These are phyloP conservation scores for Alentia gelatinosa DNA, from an alignment of 2,888 invertebrate genomes.

Conservation along the genomic window DNA sequence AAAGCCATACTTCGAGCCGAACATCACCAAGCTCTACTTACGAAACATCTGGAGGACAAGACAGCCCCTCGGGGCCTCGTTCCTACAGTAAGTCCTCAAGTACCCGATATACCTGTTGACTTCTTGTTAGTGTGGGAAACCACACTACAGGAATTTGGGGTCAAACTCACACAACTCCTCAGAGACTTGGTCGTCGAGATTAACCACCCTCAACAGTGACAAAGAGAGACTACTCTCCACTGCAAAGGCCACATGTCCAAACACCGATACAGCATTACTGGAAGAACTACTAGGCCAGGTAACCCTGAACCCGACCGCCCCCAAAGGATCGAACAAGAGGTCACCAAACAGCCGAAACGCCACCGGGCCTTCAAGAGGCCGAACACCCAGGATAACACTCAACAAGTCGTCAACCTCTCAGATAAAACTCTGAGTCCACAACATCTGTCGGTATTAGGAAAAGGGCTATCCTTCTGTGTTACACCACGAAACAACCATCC, in stretches of 20 bases:
- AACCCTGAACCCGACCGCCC: not conserved
- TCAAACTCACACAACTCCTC: not conserved
- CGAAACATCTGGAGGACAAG: too few species aligned
- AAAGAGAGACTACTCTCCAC: not conserved
- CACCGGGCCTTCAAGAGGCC: too few species aligned
- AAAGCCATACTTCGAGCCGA: too few species aligned
- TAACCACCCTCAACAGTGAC: too few species aligned
- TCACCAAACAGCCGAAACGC: too few species aligned
- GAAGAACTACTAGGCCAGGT: not conserved
- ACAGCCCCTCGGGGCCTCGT: not conserved
- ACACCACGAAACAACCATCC: not conserved
- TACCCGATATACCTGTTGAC: not conserved
- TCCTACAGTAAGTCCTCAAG: not conserved
- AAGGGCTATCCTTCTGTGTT: not conserved
- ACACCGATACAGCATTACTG: not conserved
- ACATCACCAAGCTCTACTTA: too few species aligned
- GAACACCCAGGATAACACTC: too few species aligned
- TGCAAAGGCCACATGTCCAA: not conserved
- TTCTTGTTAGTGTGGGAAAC: not conserved
- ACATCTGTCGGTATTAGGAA: not conserved
- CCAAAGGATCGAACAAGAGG: not conserved
- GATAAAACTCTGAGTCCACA: not conserved
- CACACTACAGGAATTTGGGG: not conserved
- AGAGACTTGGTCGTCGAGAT: not conserved
- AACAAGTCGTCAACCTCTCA: not conserved